Evolutionary conservation across 2,797 vertebrate genomes (phyloP), one percentile per base, ranked within the genome.

Genomic region (Protonibea diacanthus): DNA sequence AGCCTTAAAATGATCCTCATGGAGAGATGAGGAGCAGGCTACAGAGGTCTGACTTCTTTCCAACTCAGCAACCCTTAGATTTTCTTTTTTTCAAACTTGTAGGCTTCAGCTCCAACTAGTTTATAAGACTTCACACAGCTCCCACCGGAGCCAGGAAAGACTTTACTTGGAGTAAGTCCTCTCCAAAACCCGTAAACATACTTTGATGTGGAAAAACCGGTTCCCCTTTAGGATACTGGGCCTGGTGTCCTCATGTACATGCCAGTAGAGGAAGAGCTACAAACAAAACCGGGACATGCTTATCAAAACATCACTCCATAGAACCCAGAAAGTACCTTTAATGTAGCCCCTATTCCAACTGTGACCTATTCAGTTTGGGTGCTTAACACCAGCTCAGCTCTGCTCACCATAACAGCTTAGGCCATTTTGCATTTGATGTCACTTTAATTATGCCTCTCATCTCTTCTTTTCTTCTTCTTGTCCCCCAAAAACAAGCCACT

Each of bases 171-270:
- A 60, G 66, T 38, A 29, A 25, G 12, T 12, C 4, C 68, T 72
- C 57, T 42, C 33, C 27, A 23, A 80, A 33, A 69, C 76, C 64
- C 74, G 73, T 68, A 73, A 77, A 82, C 53, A 80, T 52, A 82
- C 71, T 80, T 79, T 82, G 66, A 84, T 77, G 76, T 78, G 49
- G 56, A 52, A 65, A 74, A 71, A 49, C 23, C 1, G 2, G 12
- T 58, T 69, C 48, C 49, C 48, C 21, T 80, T 73, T 48, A 40
- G 23, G 49, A 78, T 20, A 56, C 47, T n/a, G 51, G 44, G 49
- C 49, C 33, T 53, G 15, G 14, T 42, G 42, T 57, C 63, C 53
- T 67, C 9, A 49, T 52, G 61, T 18, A 9, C 18, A 53, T 52
- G 21, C 12, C 65, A 12, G 42, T 1, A 20, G 21, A 60, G 53